Evolutionary conservation across 2,888 invertebrate species (phyloP), one percentile per base, ranked within the genome.

Genomic region (Limnephilus lunatus): DNA sequence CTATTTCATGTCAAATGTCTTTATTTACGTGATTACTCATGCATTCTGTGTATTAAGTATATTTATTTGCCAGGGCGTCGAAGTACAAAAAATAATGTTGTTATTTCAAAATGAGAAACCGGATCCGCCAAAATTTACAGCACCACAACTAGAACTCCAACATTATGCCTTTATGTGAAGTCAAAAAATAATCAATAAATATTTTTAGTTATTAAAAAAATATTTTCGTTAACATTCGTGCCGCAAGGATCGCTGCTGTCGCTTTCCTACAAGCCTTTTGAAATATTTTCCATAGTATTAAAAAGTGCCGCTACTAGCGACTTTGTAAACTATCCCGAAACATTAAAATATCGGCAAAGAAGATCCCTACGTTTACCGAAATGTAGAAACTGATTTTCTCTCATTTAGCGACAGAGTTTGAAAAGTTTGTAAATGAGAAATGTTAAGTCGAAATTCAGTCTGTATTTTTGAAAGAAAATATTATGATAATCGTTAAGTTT

Each of bases 371-470:
- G 44, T 32, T 44, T n/a, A 25, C 30, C 44, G 30, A 53, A 15
- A 30, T 30, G 7, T 48, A 3, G 48, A 25, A 30, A 30, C n/a
- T 15, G 31, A 39, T 86, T 53, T 48, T 2, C 25, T 86, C 86
- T 15, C 35, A 12, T n/a, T 48, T 44, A 2, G 48, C 9, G 19
- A 48, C 3, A 48, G 35, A 53, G 25, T 68, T 68, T 68, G 25
- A 68, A 68, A 68, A 68, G 68, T 68, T 68, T 25, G 15, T 86
- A 86, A 86, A 35, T 86, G 86, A 86, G 44, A 53, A 86, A 25
- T 25, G 25, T 35, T 35, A 5, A 83, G 19, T 5, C 25, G 32
- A 35, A 25, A 83, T 83, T 83, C n/a, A 2, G 35, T 83, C 25
- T 35, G 7, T 25, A 83, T 31, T 83, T 83, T 35, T 32, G 48